These are phyloP conservation scores for Periophthalmus magnuspinnatus DNA, from an alignment of 2,797 vertebrate species.

Conservation along the genomic window DNA sequence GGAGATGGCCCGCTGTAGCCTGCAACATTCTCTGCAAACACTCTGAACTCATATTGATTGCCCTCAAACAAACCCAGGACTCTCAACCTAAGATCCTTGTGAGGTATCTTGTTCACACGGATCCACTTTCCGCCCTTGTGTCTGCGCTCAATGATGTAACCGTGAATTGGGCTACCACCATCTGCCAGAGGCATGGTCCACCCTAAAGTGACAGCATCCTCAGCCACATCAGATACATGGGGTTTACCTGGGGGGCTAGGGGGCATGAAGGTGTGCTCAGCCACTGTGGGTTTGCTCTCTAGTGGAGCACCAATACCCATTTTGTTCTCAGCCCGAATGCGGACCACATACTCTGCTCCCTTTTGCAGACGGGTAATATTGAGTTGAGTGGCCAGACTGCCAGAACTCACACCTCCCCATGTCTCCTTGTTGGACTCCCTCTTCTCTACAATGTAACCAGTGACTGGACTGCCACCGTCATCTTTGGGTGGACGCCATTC, in stretches of 20 bases:
- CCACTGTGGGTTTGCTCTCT: constrained; percentile 92
- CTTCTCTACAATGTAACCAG: constrained; percentile 95
- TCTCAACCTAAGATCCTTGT: constrained; percentile 88
- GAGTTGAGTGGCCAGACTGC: constrained; percentile 85
- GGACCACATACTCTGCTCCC: constrained; percentile 92
- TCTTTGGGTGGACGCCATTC: constrained; percentile 99
- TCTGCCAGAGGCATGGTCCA: constrained; percentile 95
- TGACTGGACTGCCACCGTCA: constrained; percentile 94
- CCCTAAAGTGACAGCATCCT: constrained; percentile 88
- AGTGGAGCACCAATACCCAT: constrained; percentile 93
- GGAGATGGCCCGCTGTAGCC: constrained; percentile 94
- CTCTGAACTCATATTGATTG: constrained; percentile 97
- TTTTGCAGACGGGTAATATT: constrained; percentile 91
- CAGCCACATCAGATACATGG: constrained; percentile 85
- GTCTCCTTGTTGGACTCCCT: constrained; percentile 93
- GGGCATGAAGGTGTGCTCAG: constrained; percentile 90
- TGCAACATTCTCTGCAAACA: constrained; percentile 96
- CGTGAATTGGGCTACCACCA: constrained; percentile 93
- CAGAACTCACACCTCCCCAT: constrained; percentile 93
- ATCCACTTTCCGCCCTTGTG: constrained; percentile 97
- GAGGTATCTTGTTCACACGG: constrained; percentile 92
- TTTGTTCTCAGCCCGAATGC: constrained; percentile 95
- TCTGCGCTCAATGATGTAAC: constrained; percentile 93
- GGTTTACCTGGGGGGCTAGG: constrained; percentile 95
- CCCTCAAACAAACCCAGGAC: constrained; percentile 94